These are phyloP conservation scores for Takifugu rubripes DNA, from an alignment of 2,797 vertebrate genomes.

Conservation along the genomic window DNA sequence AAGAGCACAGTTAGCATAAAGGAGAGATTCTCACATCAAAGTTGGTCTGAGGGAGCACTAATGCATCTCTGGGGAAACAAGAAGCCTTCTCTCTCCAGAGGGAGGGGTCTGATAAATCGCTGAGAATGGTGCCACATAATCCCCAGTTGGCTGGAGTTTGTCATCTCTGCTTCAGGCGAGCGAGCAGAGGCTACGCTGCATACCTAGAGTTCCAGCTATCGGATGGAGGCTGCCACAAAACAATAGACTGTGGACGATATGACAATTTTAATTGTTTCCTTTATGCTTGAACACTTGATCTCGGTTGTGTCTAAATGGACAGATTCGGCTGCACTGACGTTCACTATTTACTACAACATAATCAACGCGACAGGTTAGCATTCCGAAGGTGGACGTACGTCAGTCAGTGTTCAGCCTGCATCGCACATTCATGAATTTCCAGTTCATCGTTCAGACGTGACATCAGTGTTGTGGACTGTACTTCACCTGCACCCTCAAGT, in stretches of 20 bases:
- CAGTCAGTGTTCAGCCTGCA: too few species aligned
- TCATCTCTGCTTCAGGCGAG: background rate
- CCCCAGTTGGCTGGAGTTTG: background rate
- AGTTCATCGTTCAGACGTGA: background rate
- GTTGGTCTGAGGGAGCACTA: background rate
- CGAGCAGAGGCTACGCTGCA: background rate
- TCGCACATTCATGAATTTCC: background rate
- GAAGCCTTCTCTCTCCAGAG: background rate
- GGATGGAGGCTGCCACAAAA: too few species aligned
- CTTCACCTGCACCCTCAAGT: background rate
- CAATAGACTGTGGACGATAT: too few species aligned
- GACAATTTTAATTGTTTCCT: too few species aligned
- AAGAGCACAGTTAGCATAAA: background rate
- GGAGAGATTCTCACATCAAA: background rate
- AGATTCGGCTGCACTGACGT: too few species aligned
- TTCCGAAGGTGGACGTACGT: too few species aligned
- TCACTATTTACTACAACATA: background rate
- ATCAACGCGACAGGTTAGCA: background rate
- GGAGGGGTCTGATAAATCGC: background rate
- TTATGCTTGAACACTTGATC: too few species aligned
- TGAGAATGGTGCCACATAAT: too few species aligned
- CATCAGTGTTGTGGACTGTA: background rate
- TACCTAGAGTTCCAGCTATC: too few species aligned
- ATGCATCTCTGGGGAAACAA: background rate
- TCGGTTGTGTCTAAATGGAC: too few species aligned